Evolutionary conservation across 2,113 vertebrate genomes (phyloP), one percentile per base, ranked within the genome.

Genomic region (Euleptes europaea): DNA sequence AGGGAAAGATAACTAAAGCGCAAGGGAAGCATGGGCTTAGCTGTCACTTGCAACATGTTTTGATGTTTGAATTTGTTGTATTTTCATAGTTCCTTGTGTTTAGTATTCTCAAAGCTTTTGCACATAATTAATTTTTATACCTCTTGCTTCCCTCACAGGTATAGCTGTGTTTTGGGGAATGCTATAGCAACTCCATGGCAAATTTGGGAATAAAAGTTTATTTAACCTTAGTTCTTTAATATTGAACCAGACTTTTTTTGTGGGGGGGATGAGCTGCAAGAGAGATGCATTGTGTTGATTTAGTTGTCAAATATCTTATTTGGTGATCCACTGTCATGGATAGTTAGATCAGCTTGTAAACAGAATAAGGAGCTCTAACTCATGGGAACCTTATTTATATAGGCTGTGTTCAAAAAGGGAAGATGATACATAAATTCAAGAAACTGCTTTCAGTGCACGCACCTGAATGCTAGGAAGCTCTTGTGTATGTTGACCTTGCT

Each of bases 1-100:
- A 71, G 69, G 83, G 82, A 57, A n/a, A 80, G 82, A 78, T 83
- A 69, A 83, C 84, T 88, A 83, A 28, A 86, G 26, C 51, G 5
- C 47, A 11, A 88, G 90, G 75, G 71, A 85, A 73, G 8, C 85
- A 26, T 84, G 77, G 38, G 38, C 84, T 67, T 13, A 86, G 70
- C 8, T 78, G 51, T 71, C 51, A 35, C 71, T 89, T 75, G 78
- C 83, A 40, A 38, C 85, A 44, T 88, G 71, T 77, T 90, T 38
- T 86, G n/a, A 69, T 73, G 84, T 86, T 93, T 86, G 14, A 80
- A 11, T 78, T 91, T 71, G 86, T 76, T 67, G 73, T 63, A 77
- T 38, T 40, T 79, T 85, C 89, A 78, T 67, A 15, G 35, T 74
- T 51, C 51, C 44, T 91, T 2, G 0, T 47, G 78, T 60, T 17